Evolutionary conservation across 2,888 invertebrate genomes (phyloP).

Genomic region (Ptychoptera albimana): DNA sequence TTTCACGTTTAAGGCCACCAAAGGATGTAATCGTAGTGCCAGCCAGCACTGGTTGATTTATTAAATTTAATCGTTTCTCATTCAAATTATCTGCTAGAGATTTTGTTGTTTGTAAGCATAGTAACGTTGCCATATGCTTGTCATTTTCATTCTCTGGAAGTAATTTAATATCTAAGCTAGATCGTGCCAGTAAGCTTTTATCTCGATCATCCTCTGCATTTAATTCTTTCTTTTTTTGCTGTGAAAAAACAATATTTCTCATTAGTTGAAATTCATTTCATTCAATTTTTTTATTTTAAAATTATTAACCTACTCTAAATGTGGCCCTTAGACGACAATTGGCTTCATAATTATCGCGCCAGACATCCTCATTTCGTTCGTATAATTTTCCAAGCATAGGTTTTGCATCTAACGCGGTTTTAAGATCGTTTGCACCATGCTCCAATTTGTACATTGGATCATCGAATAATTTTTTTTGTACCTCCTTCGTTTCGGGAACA

Average conservation of each 20-base stretch:
- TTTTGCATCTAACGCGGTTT: constrained; percentile 49
- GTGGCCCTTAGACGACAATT: constrained; percentile 70
- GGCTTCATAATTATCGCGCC: constrained; percentile 86
- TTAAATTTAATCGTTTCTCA: constrained; percentile 33
- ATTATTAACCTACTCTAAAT: constrained; percentile 54
- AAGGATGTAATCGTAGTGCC: constrained; percentile 36
- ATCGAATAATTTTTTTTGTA: constrained; percentile 73
- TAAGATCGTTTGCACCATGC: constrained; percentile 71
- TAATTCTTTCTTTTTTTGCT: constrained; percentile 59
- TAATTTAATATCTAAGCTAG: constrained; percentile 60
- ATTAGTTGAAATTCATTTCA: background rate
- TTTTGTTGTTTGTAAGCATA: constrained; percentile 46
- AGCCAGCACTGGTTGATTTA: constrained; percentile 39
- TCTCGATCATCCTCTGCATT: constrained; percentile 52
- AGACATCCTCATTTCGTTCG: constrained; percentile 60
- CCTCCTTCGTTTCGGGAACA: constrained; percentile 81
- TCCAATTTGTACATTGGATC: constrained; percentile 98
- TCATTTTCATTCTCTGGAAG: constrained; percentile 71
- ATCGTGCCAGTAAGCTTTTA: constrained; percentile 51
- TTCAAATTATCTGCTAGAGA: constrained; percentile 42
- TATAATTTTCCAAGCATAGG: constrained; percentile 61
- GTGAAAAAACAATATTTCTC: constrained; percentile 14
- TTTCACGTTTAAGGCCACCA: constrained; percentile 39
- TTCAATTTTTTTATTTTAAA: background rate
- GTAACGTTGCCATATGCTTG: constrained; percentile 56